Evolutionary conservation across 2,888 invertebrate genomes (phyloP).

Genomic region (Odontothrips loti): DNA sequence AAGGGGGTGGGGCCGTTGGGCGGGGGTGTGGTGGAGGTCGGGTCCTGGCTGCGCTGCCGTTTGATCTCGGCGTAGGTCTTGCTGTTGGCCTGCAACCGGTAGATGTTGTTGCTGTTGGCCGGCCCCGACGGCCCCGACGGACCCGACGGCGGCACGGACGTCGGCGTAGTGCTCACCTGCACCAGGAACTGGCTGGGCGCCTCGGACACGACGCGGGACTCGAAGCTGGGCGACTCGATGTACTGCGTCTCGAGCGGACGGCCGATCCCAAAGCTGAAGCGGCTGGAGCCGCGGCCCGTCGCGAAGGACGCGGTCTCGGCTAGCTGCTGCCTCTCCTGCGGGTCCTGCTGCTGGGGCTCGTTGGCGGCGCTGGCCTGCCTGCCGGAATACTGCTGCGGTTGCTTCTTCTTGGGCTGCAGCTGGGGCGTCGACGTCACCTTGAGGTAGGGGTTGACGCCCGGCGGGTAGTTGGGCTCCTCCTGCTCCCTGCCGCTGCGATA

Average conservation of each 20-base stretch:
- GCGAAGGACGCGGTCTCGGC: slow-evolving; percentile 76
- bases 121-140: too few relatives aligned
- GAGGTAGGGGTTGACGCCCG: slow-evolving; percentile 7
- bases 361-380: slow-evolving; percentile 19
- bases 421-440: slow-evolving; percentile 1
- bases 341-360: slow-evolving; percentile 27
- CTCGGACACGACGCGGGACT: slow-evolving; percentile 21
- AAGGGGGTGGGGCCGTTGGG: slow-evolving; percentile 1
- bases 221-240: slow-evolving; percentile 13
- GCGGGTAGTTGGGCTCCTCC: slow-evolving; percentile 16
- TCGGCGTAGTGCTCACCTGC: neutral
- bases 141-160: neutral
- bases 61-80: slow-evolving; percentile 16
- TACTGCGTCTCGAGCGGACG: slow-evolving; percentile 14
- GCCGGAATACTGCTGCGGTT: neutral
- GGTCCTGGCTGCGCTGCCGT: neutral
- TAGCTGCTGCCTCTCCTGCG: slow-evolving; percentile 61
- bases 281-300: slow-evolving; percentile 41
- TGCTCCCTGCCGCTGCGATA: neutral
- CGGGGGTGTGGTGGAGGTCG: neutral
- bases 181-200: slow-evolving; percentile 6
- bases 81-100: slow-evolving; percentile 20
- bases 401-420: slow-evolving; percentile 22
- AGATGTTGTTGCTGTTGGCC: neutral
- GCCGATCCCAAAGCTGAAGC: neutral